Conservation (phyloP, 2,888 invertebrate species). For the Uropetala carovei region DNA sequence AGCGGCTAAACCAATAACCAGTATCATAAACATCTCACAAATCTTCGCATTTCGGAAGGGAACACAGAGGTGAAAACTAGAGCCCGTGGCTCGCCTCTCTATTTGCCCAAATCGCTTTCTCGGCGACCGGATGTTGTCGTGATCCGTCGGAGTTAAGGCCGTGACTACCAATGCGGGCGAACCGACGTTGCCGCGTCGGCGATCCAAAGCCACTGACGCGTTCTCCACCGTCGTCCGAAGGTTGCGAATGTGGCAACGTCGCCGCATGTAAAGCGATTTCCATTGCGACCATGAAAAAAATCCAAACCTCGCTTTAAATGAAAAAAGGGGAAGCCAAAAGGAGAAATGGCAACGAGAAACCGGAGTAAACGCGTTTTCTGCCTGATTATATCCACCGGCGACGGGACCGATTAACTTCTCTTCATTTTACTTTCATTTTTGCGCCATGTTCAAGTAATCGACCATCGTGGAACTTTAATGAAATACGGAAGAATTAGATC, state of each 20-base stretch:
- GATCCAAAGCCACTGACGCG: background rate
- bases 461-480: too few relatives aligned
- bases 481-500: too few relatives aligned
- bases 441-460: too few relatives aligned
- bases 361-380: constrained; percentile 12
- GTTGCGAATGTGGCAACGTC: background rate
- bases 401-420: too few relatives aligned
- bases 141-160: constrained; percentile 36
- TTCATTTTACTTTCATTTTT: too few relatives aligned
- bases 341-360: background rate
- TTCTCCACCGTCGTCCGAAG: background rate
- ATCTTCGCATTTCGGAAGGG: background rate
- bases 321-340: background rate
- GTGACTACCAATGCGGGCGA: constrained; percentile 54
- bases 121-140: constrained; percentile 58
- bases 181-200: constrained; percentile 18
- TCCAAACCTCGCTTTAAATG: too few relatives aligned
- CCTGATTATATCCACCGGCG: too few relatives aligned
- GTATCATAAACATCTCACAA: background rate
- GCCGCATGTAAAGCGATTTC: background rate
- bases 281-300: background rate
- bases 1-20: background rate
- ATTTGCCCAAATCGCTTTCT: constrained; percentile 30
- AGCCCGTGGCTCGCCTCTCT: background rate
- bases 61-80: background rate